A percentile compares a stretch with the other conserved stretches of the same genome.
These are phyloP conservation scores for Uria aalge DNA, from an alignment of 2,113 vertebrate species.

Conservation along the genomic window DNA sequence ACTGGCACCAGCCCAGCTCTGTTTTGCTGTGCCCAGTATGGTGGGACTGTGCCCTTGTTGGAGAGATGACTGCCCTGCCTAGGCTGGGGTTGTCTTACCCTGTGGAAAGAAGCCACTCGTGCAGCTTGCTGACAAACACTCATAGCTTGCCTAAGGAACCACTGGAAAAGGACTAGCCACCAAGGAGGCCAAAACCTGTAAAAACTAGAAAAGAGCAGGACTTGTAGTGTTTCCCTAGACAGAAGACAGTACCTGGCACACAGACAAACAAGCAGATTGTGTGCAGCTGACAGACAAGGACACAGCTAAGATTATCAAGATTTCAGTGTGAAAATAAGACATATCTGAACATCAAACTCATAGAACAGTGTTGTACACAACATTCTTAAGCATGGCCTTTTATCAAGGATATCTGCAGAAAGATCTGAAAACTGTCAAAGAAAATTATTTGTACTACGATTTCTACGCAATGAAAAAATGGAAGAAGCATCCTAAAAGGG, in stretches of 20 bases:
- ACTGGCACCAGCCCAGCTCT: neutral
- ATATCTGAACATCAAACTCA: neutral
- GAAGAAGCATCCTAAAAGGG: neutral
- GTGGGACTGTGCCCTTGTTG: neutral
- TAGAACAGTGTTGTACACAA: neutral
- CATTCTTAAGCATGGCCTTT: neutral
- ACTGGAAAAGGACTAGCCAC: neutral
- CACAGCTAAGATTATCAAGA: neutral
- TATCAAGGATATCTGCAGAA: neutral
- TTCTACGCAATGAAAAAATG: neutral
- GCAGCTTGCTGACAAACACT: neutral
- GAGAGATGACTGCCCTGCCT: neutral
- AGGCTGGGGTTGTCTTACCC: neutral
- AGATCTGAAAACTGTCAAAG: neutral
- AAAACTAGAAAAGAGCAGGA: neutral
- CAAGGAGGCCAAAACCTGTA: neutral
- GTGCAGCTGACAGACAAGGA: neutral
- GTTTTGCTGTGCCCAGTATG: neutral
- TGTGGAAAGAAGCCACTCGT: neutral
- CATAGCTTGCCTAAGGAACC: neutral
- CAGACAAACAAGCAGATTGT: neutral
- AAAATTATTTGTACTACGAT: neutral
- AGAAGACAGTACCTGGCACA: neutral
- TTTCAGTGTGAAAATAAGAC: neutral
- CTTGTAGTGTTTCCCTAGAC: neutral